Evolutionary conservation across 2,888 invertebrate genomes (phyloP).

Genomic region (Hylaea fasciaria): DNA sequence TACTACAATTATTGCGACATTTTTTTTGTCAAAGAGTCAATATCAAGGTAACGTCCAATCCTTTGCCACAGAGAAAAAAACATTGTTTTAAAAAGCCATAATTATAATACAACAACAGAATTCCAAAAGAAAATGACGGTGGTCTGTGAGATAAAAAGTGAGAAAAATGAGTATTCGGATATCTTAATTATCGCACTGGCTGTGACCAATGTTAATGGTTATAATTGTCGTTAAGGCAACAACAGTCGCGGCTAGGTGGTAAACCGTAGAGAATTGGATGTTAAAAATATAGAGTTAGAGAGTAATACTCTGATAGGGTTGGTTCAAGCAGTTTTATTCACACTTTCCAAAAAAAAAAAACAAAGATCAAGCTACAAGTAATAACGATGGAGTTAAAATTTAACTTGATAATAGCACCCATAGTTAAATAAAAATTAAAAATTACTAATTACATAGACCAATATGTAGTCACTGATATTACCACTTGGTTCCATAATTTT

Average conservation of each 20-base stretch:
- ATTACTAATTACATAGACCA: too few relatives aligned
- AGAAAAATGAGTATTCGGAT: constrained; percentile 27
- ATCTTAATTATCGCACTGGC: constrained; percentile 67
- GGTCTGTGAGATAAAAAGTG: constrained; percentile 27
- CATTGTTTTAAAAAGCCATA: too few relatives aligned
- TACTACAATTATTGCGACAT: too few relatives aligned
- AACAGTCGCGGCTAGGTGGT: constrained; percentile 59
- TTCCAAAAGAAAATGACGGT: constrained; percentile 11
- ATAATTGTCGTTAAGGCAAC: constrained; percentile 75
- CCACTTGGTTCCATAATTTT: too few relatives aligned
- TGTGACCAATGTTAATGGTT: constrained; percentile 68
- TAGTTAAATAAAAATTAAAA: too few relatives aligned
- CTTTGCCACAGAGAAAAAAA: too few relatives aligned
- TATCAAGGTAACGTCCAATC: too few relatives aligned
- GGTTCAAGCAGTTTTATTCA: not conserved
- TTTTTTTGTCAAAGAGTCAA: too few relatives aligned
- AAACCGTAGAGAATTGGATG: constrained; percentile 72
- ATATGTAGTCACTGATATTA: too few relatives aligned
- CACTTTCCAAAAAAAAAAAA: not conserved
- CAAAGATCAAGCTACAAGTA: not conserved
- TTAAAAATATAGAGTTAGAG: constrained; percentile 44
- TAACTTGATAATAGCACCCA: too few relatives aligned
- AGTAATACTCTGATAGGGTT: constrained; percentile 9
- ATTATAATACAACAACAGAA: too few relatives aligned
- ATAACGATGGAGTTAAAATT: too few relatives aligned